These are phyloP conservation scores for Ennomos fuscantarius DNA, from an alignment of 2,888 invertebrate species.

Conservation along the genomic window DNA sequence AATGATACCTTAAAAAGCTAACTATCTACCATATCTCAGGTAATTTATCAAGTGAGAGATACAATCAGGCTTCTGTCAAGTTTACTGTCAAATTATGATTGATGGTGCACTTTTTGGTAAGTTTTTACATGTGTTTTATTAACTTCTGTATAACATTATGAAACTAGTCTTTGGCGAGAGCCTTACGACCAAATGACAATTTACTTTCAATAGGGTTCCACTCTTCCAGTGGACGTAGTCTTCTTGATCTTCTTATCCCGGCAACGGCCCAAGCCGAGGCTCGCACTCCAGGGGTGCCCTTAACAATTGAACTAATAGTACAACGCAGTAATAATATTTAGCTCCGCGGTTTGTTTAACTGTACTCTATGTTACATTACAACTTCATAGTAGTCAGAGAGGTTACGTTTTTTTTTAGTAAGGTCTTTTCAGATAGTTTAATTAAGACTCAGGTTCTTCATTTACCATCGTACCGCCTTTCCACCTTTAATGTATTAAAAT, in stretches of 20 bases:
- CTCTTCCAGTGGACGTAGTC: too few species aligned
- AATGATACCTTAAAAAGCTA: constrained; percentile 16
- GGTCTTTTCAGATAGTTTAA: background rate
- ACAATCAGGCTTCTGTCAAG: constrained; percentile 16
- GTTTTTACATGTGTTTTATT: constrained; percentile 18
- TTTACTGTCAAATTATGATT: constrained; percentile 22
- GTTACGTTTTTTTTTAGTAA: background rate
- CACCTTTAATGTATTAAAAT: too few species aligned
- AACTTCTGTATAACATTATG: too few species aligned
- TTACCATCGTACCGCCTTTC: too few species aligned
- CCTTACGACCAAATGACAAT: too few species aligned
- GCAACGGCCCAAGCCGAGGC: constrained; percentile 5
- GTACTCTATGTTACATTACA: constrained; percentile 18
- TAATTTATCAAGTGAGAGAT: constrained; percentile 7
- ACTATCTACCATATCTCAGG: background rate
- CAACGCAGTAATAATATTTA: constrained; percentile 20
- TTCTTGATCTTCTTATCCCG: too few species aligned
- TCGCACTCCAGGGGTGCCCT: too few species aligned
- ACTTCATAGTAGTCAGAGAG: constrained; percentile 13
- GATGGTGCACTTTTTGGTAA: constrained; percentile 9
- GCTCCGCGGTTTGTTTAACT: constrained; percentile 21
- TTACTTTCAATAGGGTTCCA: too few species aligned
- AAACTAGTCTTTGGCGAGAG: too few species aligned
- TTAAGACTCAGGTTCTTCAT: too few species aligned
- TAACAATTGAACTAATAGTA: constrained; percentile 14